Evolutionary conservation across 2,113 vertebrate genomes (phyloP).

Genomic region (Corydoras sp.): DNA sequence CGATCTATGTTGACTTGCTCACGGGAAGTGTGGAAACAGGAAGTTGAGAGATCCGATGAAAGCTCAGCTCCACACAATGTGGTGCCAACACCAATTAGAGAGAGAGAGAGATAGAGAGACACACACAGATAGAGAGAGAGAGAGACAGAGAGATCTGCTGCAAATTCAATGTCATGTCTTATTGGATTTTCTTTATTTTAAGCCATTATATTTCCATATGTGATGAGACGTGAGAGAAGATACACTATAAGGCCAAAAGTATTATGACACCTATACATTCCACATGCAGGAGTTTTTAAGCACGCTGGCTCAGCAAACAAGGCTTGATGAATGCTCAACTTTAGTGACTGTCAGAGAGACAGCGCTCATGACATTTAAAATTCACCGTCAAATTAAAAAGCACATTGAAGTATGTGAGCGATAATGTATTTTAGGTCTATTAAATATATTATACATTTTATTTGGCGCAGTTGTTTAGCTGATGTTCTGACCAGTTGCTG

Average conservation of each 20-base stretch:
- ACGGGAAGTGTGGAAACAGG: constrained; percentile 59
- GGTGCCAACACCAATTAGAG: constrained; percentile 39
- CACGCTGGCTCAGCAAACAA: too few relatives aligned
- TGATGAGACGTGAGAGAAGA: neutral
- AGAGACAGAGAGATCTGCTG: neutral
- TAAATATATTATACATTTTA: too few relatives aligned
- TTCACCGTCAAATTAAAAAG: too few relatives aligned
- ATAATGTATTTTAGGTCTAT: too few relatives aligned
- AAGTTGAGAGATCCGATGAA: constrained; percentile 65
- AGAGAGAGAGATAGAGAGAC: too few relatives aligned
- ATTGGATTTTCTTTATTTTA: constrained; percentile 19
- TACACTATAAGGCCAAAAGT: neutral
- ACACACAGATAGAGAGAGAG: too few relatives aligned
- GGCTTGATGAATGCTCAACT: too few relatives aligned
- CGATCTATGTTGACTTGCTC: constrained; percentile 44
- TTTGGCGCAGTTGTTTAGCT: too few relatives aligned
- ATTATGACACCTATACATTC: neutral
- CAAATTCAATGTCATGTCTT: neutral
- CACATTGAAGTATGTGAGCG: too few relatives aligned
- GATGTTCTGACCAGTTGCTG: too few relatives aligned
- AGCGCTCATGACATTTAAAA: too few relatives aligned
- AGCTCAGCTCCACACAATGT: constrained; percentile 63
- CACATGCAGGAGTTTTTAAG: neutral
- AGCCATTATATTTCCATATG: constrained; percentile 3
- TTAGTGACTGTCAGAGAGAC: too few relatives aligned